Evolutionary conservation across 2,113 vertebrate species (phyloP).

Genomic region (Natator depressus): DNA sequence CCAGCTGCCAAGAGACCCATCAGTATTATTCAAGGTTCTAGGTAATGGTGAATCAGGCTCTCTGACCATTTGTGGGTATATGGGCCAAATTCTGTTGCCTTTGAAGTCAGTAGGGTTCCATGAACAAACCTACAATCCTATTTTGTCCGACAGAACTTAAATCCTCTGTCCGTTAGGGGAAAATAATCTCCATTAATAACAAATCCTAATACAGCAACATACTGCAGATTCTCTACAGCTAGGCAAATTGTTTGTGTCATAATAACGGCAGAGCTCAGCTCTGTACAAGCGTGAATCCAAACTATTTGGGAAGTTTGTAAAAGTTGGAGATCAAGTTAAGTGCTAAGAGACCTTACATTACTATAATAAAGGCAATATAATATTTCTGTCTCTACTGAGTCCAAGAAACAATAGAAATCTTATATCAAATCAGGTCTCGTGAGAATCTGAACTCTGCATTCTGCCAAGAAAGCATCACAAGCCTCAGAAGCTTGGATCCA

Average conservation of each 20-base stretch:
- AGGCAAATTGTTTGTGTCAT: neutral
- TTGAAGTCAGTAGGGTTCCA: neutral
- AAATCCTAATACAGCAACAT: neutral
- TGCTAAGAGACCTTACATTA: neutral
- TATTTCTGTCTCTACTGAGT: neutral
- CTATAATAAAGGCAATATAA: neutral
- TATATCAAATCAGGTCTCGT: neutral
- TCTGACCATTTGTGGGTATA: neutral
- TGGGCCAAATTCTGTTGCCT: neutral
- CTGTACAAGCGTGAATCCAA: accelerated
- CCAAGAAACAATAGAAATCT: neutral
- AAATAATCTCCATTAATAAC: neutral
- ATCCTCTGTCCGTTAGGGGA: neutral
- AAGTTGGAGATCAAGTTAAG: accelerated
- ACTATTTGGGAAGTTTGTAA: accelerated
- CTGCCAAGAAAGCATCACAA: neutral
- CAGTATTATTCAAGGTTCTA: neutral
- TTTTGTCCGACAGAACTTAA: neutral
- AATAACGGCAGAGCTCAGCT: neutral
- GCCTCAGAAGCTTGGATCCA: neutral
- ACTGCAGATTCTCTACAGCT: neutral
- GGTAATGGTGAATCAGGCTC: neutral
- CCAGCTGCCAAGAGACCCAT: neutral
- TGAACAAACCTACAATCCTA: accelerated
- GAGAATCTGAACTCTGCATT: neutral